These are phyloP conservation scores for Typhlichthys eigenmanni DNA, from an alignment of 2,797 vertebrate genomes.

Conservation along the genomic window DNA sequence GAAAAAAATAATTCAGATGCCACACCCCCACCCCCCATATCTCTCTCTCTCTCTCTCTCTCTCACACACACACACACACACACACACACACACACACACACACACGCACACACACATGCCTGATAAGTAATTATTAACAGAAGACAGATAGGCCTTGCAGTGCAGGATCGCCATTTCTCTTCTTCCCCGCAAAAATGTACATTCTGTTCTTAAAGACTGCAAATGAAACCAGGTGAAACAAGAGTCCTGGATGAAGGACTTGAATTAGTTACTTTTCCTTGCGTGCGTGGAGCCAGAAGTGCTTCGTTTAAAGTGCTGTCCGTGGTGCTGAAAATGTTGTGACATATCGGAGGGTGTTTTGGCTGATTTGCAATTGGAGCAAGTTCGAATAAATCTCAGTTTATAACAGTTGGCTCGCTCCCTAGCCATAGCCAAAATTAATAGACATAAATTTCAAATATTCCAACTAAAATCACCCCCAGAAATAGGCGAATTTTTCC, in stretches of 20 bases:
- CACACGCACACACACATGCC: background rate
- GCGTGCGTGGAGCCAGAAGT: conserved; percentile 44
- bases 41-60: no score
- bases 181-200: conserved; percentile 38
- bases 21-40: no score
- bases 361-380: conserved; percentile 36
- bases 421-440: conserved; percentile 44
- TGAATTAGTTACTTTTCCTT: conserved; percentile 49
- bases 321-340: conserved; percentile 64
- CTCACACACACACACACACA: no score
- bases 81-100: no score
- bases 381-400: conserved; percentile 62
- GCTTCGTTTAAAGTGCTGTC: conserved; percentile 64
- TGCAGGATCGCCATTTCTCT: conserved; percentile 20
- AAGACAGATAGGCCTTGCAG: conserved; percentile 1
- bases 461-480: background rate
- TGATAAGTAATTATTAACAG: conserved; percentile 39
- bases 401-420: conserved; percentile 57
- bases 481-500: background rate
- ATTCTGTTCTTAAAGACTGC: conserved; percentile 46
- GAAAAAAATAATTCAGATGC: background rate
- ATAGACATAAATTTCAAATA: conserved; percentile 4
- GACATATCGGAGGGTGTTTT: conserved; percentile 64
- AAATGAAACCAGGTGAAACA: conserved; percentile 47
- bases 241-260: conserved; percentile 34